phyloP scores from a whole-genome alignment of 2,797 vertebrate species.

The Eptatretus atami region DNA sequence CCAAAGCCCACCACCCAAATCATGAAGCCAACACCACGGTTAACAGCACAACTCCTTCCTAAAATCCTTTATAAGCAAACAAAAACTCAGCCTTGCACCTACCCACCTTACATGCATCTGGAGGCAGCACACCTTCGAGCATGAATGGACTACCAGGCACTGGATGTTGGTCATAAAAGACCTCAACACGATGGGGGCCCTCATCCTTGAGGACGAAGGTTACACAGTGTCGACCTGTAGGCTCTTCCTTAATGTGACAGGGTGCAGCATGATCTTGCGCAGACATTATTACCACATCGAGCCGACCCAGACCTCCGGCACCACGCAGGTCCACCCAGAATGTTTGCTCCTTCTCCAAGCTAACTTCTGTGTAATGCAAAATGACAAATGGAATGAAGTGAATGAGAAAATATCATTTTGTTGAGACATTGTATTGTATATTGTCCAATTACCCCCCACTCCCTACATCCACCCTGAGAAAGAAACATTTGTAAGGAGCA shows the following conservation, averaged over 20 bases:
- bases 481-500: too few species aligned
- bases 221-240: constrained; percentile 61
- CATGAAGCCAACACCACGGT: too few species aligned
- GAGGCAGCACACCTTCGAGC: constrained; percentile 56
- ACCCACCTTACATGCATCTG: constrained; percentile 9
- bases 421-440: too few species aligned
- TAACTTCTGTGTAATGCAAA: constrained; percentile 23
- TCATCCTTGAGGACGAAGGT: constrained; percentile 51
- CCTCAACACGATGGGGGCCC: constrained; percentile 36
- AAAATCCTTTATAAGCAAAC: too few species aligned
- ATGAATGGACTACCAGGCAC: constrained; percentile 59
- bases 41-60: too few species aligned
- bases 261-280: constrained; percentile 27
- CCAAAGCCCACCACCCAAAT: too few species aligned
- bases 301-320: constrained; percentile 59
- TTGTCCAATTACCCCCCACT: too few species aligned
- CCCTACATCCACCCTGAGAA: too few species aligned
- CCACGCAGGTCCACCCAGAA: constrained; percentile 52
- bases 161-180: constrained; percentile 52
- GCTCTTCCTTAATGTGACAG: constrained; percentile 47
- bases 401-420: too few species aligned
- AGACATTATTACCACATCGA: constrained; percentile 31
- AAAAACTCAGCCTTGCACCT: too few species aligned
- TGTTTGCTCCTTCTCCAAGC: constrained; percentile 52
- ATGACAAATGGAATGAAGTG: not conserved